Conservation (phyloP, 2,888 invertebrate species). For the Hemistola chrysoprasaria region DNA sequence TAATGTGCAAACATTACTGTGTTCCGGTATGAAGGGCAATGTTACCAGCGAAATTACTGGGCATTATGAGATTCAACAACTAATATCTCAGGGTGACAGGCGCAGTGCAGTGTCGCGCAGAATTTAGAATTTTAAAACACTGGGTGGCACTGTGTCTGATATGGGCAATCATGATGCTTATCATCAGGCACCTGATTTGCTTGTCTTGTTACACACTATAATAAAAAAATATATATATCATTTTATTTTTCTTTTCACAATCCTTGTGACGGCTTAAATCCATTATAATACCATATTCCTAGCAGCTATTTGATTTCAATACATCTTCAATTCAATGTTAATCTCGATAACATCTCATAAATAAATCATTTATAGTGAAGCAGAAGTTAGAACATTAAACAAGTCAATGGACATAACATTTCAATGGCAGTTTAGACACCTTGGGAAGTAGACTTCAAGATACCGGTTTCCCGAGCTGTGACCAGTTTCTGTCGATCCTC, state of each 20-base stretch:
- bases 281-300: background rate
- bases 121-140: no score
- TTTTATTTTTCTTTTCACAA: slow-evolving; percentile 1
- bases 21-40: no score
- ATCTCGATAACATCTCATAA: slow-evolving; percentile 12
- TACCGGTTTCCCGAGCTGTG: slow-evolving; percentile 46
- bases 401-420: slow-evolving; percentile 49
- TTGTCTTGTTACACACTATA: no score
- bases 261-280: slow-evolving; percentile 2
- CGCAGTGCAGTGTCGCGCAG: no score
- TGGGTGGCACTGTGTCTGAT: no score
- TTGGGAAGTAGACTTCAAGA: slow-evolving; percentile 53
- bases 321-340: slow-evolving; percentile 4
- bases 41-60: no score
- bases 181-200: no score
- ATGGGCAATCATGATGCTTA: no score
- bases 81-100: no score
- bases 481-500: slow-evolving; percentile 54
- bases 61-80: no score
- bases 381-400: slow-evolving; percentile 15
- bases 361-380: slow-evolving; percentile 5
- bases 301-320: slow-evolving; percentile 2
- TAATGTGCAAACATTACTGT: no score
- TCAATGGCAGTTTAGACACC: slow-evolving; percentile 59
- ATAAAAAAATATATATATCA: background rate